phyloP scores from a whole-genome alignment of 2,888 invertebrate genomes.

The Endotricha flammealis region DNA sequence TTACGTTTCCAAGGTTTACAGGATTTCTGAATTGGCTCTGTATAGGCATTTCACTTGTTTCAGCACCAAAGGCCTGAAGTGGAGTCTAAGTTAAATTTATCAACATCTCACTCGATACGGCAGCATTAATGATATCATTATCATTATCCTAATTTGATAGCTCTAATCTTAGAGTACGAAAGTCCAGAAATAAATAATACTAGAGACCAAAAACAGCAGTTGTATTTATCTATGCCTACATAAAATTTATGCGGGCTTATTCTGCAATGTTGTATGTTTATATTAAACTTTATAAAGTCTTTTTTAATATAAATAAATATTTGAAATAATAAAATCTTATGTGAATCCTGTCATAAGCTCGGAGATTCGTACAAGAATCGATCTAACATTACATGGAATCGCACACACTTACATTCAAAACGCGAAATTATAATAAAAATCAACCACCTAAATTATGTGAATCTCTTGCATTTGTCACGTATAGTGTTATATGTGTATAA shows the following conservation, averaged over 20 bases:
- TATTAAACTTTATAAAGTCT: constrained; percentile 51
- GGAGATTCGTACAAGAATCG: constrained; percentile 50
- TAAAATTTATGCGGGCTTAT: constrained; percentile 14
- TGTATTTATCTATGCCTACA: constrained; percentile 18
- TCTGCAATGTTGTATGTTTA: constrained; percentile 24
- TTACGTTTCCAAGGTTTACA: not conserved
- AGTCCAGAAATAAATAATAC: constrained; percentile 8
- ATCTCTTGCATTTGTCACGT: no score
- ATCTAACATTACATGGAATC: constrained; percentile 62
- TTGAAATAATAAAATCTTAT: constrained; percentile 29
- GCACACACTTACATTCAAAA: constrained; percentile 37
- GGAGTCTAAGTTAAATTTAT: constrained; percentile 45
- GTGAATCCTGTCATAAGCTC: constrained; percentile 62
- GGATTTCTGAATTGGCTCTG: constrained; percentile 28
- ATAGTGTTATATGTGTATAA: no score
- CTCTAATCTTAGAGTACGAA: constrained; percentile 6
- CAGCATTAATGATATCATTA: constrained; percentile 3
- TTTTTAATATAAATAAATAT: constrained; percentile 66
- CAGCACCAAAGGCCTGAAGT: constrained; percentile 59
- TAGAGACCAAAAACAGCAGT: constrained; percentile 15
- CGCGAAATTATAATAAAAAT: constrained; percentile 10
- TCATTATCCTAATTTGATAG: not conserved
- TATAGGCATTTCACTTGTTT: constrained; percentile 65
- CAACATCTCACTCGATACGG: constrained; percentile 4
- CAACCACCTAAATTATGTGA: no score